These are phyloP conservation scores for Neoaliturus tenellus DNA, from an alignment of 2,888 invertebrate genomes.

Conservation along the genomic window DNA sequence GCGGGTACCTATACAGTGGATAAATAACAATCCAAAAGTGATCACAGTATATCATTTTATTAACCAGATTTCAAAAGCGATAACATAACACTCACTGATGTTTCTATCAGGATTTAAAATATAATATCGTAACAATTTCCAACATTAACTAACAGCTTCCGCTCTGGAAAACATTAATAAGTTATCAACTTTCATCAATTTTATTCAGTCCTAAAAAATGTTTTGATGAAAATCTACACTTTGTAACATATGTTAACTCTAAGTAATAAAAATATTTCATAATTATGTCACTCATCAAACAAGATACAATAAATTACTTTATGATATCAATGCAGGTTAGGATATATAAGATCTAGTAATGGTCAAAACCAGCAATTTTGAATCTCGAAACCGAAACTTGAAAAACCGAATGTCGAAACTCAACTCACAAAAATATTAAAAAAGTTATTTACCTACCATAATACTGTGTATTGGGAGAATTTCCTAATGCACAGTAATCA, in stretches of 20 bases:
- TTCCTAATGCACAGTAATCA: too few relatives aligned
- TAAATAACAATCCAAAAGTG: neutral
- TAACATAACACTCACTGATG: constrained; percentile 39
- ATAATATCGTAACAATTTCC: constrained; percentile 17
- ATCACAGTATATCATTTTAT: constrained; percentile 44
- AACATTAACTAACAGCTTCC: constrained; percentile 31
- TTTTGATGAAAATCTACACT: neutral
- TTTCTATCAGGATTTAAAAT: constrained; percentile 27
- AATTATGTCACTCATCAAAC: neutral
- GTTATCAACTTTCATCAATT: constrained; percentile 18
- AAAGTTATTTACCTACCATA: too few relatives aligned
- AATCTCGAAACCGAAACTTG: too few relatives aligned
- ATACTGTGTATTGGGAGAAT: too few relatives aligned
- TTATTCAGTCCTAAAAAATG: constrained; percentile 5
- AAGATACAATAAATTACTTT: too few relatives aligned
- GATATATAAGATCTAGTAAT: too few relatives aligned
- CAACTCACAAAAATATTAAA: too few relatives aligned
- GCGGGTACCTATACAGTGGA: too few relatives aligned
- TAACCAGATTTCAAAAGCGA: constrained; percentile 46
- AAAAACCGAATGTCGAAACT: too few relatives aligned
- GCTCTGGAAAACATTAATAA: neutral
- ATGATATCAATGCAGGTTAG: too few relatives aligned
- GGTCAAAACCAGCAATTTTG: too few relatives aligned
- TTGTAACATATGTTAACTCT: too few relatives aligned
- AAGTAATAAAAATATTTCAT: neutral